These are phyloP conservation scores for Cichladusa arquata DNA, from an alignment of 2,113 vertebrate genomes.

Conservation along the genomic window DNA sequence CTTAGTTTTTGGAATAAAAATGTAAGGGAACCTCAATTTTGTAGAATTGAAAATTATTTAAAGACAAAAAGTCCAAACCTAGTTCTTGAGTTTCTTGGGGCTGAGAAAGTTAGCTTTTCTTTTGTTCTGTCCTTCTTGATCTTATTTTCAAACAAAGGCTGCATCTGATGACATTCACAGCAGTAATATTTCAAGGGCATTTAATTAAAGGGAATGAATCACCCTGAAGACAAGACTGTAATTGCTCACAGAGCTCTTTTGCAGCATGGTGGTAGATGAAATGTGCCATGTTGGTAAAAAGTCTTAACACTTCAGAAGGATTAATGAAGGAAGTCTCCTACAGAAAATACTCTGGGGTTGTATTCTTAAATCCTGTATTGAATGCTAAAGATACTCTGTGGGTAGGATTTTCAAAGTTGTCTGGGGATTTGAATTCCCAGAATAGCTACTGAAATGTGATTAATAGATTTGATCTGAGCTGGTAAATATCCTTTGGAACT, in stretches of 20 bases:
- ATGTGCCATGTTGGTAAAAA: not conserved
- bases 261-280: not conserved
- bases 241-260: not conserved
- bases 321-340: not conserved
- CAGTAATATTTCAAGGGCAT: constrained; percentile 27
- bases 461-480: constrained; percentile 20
- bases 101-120: constrained; percentile 2
- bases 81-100: not conserved
- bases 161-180: constrained; percentile 1
- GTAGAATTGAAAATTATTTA: not conserved
- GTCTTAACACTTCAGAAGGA: not conserved
- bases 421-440: not conserved
- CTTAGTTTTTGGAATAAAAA: not conserved
- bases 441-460: constrained; percentile 11
- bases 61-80: not conserved
- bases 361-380: not conserved
- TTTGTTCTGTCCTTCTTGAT: constrained; percentile 10
- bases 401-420: not conserved
- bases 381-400: not conserved
- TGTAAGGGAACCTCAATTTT: not conserved
- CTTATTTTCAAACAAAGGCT: constrained; percentile 26
- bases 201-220: constrained; percentile 55
- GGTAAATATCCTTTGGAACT: constrained; percentile 3
- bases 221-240: not conserved
- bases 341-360: not conserved